Evolutionary conservation across 2,797 vertebrate genomes (phyloP), one percentile per base, ranked within the genome.

Genomic region (Chelonia mydas): DNA sequence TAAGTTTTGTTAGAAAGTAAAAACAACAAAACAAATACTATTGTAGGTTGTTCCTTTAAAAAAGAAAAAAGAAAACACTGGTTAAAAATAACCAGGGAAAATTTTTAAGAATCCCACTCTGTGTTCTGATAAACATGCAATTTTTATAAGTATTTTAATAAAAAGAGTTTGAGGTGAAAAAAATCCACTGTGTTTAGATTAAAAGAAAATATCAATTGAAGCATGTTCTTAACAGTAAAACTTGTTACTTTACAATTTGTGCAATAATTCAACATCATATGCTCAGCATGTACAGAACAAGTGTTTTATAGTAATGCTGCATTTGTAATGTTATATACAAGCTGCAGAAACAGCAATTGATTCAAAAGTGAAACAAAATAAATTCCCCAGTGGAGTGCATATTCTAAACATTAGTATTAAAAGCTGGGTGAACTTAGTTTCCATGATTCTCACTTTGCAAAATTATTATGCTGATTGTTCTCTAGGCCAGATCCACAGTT

Each of bases 331-430:
- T 61, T 89, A 27, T 89, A 86, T 78, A 82, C 72, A 77, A 95
- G 76, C 10, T 28, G 77, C 78, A 93, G 54, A 94, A 94, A 89
- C 84, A 90, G 76, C 41, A 92, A 93, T 77, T 74, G 76, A 96
- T 72, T 90, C 10, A 87, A 96, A 95, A 94, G 49, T 31, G 23
- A 92, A 92, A 76, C 41, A 28, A 33, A 81, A 94, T n/a, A 94
- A 84, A 19, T 76, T 89, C 81, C 95, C 21, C 17, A 68, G 65
- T 78, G 27, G 33, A 47, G 28, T 1, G 5, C 45, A 82, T 27
- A 88, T 37, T 76, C 84, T 84, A 37, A 91, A 85, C 0, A 87
- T 27, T 87, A 84, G 37, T 41, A 88, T 79, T 89, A 61, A 89
- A 76, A 76, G 25, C 7, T 45, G 10, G 61, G 41, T 90, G 37